Evolutionary conservation across 2,888 invertebrate species (phyloP), one percentile per base, ranked within the genome.

Genomic region (Scelioninae gen. 1): DNA sequence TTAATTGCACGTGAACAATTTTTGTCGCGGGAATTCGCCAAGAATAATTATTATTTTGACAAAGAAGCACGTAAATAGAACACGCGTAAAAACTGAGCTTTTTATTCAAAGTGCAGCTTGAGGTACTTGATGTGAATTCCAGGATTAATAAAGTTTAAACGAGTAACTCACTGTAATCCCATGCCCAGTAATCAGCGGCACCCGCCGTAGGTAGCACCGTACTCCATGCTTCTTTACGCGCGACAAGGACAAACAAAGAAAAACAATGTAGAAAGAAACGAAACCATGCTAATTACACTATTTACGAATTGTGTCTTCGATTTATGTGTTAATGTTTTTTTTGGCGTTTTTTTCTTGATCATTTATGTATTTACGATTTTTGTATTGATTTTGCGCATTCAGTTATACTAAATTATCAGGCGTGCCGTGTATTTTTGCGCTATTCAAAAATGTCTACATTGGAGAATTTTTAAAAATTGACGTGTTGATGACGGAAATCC

Each of bases 141-240:
- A 83, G 85, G 83, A 74, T 78, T 83, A 81, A 85, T 85, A 85
- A 80, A 85, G 79, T 83, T 85, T 79, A 76, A 83, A 85, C 80
- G 83, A 83, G 83, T 83, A 80, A 92, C 92, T 92, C 92, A 92
- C 92, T 90, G 91, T 90, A 90, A 87, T 91, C 91, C 89, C 90
- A 90, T 87, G 89, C 88, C 91, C 91, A 91, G 90, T 91, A 91
- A 90, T 91, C 91, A 86, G 88, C 91, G 88, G 90, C 90, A 87
- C 91, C 90, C 85, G 91, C 91, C 85, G 92, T 92, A 86, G 92
- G 92, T 87, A 92, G 91, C 88, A 92, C 88, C 88, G 92, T 91
- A 88, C 92, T 92, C 92, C 92, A 92, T 89, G 91, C 89, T 90
- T 92, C 92, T 87, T 86, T 91, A 90, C 87, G 89, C 87, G 88